A percentile compares a stretch with the other conserved stretches of the same genome.
These are phyloP conservation scores for Onychostoma macrolepis DNA, from an alignment of 2,113 vertebrate species.

Conservation along the genomic window DNA sequence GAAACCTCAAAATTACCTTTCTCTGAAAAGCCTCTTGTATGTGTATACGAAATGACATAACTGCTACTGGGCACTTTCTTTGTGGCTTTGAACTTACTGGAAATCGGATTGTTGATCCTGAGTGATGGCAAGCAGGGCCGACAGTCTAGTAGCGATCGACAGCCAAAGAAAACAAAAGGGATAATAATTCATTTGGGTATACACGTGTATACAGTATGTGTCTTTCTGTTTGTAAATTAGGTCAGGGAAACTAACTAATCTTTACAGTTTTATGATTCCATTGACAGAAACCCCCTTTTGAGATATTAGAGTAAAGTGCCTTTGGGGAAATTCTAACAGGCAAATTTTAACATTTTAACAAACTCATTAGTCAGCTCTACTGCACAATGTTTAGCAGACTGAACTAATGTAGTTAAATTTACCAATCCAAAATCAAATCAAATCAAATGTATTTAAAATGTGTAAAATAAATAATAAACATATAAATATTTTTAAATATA, in stretches of 20 bases:
- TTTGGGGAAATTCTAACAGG: not conserved
- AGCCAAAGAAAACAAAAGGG: conserved; percentile 17
- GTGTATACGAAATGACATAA: conserved; percentile 61
- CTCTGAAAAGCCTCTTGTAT: conserved; percentile 62
- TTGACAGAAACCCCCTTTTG: not conserved
- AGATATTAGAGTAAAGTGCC: not conserved
- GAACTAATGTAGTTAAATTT: not conserved
- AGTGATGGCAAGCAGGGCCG: conserved; percentile 48
- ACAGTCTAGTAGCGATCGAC: not conserved
- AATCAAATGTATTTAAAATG: not conserved
- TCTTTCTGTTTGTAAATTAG: conserved; percentile 23
- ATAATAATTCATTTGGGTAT: not conserved
- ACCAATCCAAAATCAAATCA: not conserved
- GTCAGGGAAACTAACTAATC: not conserved
- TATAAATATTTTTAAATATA: not conserved
- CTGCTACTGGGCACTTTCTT: conserved; percentile 28
- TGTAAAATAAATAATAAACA: too few species aligned
- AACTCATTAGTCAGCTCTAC: conserved; percentile 4
- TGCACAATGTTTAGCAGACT: not conserved
- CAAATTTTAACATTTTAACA: not conserved
- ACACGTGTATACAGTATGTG: not conserved
- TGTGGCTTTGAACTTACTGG: conserved; percentile 57
- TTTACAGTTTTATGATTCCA: not conserved
- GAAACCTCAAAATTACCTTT: conserved; percentile 70
- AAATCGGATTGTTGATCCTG: conserved; percentile 64